Base-by-base conservation (phyloP, 2,797 vertebrate genomes). In the Hybognathus amarus region DNA sequence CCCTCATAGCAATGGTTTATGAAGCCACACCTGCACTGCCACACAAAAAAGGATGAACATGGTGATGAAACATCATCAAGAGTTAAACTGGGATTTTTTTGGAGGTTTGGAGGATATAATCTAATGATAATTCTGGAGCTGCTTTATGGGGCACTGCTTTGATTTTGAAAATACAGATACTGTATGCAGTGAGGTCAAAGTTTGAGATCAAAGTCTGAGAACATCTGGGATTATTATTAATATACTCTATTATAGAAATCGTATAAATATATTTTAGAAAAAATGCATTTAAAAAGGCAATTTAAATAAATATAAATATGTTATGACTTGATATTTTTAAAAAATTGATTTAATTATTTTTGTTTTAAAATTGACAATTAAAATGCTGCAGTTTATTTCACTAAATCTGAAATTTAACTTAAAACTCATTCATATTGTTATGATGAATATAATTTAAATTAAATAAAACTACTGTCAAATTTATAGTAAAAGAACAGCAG, bases 11-110 rank as follows among this genome's bases (percentile, higher is more conserved):
- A 70, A 27, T 20, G 40, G 79, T 61, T 52, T 68, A 52, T 40
- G 52, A 73, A 74, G 47, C 17, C 77, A 83, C 82, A 87, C 80
- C 85, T 85, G 67, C 76, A 82, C 54, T 6, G 76, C 17, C 69
- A 76, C 18, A 76, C 10, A 24, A 61, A 79, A 80, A 40, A 71
- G 50, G 40, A 38, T 66, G 54, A 79, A 77, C 33, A 45, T 71
- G 54, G 17, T 61, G 73, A 83, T 63, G 30, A 42, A 33, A 27
- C 11, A 74, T 47, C 33, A 64, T 4, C 27, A 30, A 17, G 9
- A 42, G 12, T 73, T 20, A 75, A 52, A 66, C 4, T 67, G n/a
- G 10, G n/a, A 54, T 33, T 50, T 40, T 47, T 54, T 36, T 1
- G 24, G 12, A 74, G n/a, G 13, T 38, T n/a, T 27, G 36, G 40